These are phyloP conservation scores for Oscheius onirici DNA, from an alignment of 2,888 invertebrate species.

Conservation along the genomic window DNA sequence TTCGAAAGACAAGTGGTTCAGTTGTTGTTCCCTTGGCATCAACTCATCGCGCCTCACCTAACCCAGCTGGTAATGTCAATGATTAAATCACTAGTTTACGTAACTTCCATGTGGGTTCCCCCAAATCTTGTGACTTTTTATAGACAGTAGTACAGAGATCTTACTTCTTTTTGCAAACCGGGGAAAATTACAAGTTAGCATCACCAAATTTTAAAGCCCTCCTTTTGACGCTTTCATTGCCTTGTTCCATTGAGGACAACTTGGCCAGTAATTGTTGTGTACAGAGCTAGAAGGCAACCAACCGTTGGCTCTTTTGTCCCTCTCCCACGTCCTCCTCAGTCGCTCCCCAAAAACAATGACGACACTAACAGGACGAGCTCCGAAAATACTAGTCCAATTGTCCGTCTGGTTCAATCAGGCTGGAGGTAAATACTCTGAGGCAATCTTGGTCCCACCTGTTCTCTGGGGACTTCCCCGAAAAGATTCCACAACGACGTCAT, in stretches of 20 bases:
- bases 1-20: too few species aligned
- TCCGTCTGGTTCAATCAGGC: neutral
- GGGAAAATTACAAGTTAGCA: neutral
- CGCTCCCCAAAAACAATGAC: neutral
- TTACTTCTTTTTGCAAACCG: neutral
- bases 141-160: too few species aligned
- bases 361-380: neutral
- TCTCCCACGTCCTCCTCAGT: neutral
- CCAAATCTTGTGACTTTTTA: too few species aligned
- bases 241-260: neutral
- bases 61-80: too few species aligned
- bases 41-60: too few species aligned
- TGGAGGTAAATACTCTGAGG: neutral
- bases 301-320: neutral
- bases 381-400: neutral
- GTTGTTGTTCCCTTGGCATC: too few species aligned
- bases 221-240: constrained; percentile 1
- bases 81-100: too few species aligned
- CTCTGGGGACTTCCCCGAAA: neutral
- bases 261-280: neutral
- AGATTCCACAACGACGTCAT: constrained; percentile 8
- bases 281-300: neutral
- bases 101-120: too few species aligned
- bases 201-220: neutral
- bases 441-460: constrained; percentile 2